Base-by-base conservation (phyloP, 2,888 invertebrate species). In the Sinelater perroti region DNA sequence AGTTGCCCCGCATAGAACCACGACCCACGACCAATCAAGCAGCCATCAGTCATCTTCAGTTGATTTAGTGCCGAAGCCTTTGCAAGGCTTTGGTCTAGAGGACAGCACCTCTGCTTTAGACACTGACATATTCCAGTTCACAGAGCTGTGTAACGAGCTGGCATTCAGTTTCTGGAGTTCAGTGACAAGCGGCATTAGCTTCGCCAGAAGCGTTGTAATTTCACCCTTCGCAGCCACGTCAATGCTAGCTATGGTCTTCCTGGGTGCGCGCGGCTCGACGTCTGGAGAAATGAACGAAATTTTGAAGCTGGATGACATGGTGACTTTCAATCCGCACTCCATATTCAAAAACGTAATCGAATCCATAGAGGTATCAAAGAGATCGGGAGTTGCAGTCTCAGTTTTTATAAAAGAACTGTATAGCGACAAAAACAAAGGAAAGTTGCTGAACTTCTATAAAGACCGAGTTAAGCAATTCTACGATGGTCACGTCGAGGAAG, bases 251-350 rank as follows among this genome's bases (percentile, higher is more conserved):
- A 93, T 94, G 93, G 88, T 94, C 57, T 94, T 93, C 74, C 82
- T 94, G 68, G 93, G 93, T 0, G 93, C 94, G 0, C 83, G 90
- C 64, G 93, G 93, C 1, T 85, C 90, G 1, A 94, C 94, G 0
- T 93, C 94, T 0, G 92, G 91, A 0, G 92, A 93, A 81, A 92
- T 95, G 90, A 93, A 94, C 72, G 92, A 93, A 70, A 85, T 94
- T 7, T 79, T 94, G 0, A 87, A 87, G 67, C 79, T 94, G 10
- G 94, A 94, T 72, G 92, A 94, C 63, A 91, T 93, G 86, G 88
- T 92, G 0, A 91, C 92, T 0, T 94, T 95, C 70, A 95, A 94
- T 76, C 94, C 94, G 0, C 94, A 95, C 74, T 83, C 93, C 67
- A 88, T 92, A 0, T 86, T 93, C 67, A 90, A 90, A 74, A 93